Base-by-base conservation (phyloP, 2,888 invertebrate species). In the Sinhomidia bicolor region DNA sequence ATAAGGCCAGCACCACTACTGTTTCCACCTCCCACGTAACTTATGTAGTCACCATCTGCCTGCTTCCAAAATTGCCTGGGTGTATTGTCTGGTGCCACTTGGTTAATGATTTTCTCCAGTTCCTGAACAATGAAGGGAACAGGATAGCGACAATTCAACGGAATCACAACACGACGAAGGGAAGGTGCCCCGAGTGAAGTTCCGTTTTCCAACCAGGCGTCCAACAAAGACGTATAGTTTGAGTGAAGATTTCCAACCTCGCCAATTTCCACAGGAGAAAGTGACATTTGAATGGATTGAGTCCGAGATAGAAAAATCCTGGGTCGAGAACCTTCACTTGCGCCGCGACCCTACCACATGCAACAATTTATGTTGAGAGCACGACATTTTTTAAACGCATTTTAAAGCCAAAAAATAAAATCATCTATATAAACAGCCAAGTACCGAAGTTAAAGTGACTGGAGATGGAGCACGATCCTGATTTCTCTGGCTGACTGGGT, bases 161-260 rank as follows among this genome's bases (percentile, higher is more conserved):
- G 62, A 17, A 91, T 68, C 6, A 88, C 74, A 12, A 89, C 87
- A 1, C 90, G 76, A 17, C 92, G 86, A 0, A 92, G 65, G 1
- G 96, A 94, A 10, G 96, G 95, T 0, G 95, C 95, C 80, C 94
- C 93, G 23, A 95, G 93, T 23, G 94, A 93, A 60, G 94, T 92
- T 36, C 95, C 96, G 93, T 95, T 95, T 85, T 95, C 94, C 88
- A 96, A 94, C 96, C 96, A 96, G 29, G 94, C 93, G 14, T 94
- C 94, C 90, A 96, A 93, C 6, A 94, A 94, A 14, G 93, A 94
- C 44, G 94, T 94, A 92, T 95, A 96, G 44, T 95, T 93, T 47
- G 94, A 93, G 79, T 94, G 94, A 51, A 96, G 93, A 65, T 93
- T 93, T 5, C 95, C 95, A 32, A 94, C 93, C 80, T 95, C 95